phyloP scores from a whole-genome alignment of 2,888 invertebrate species.

The Ferrisia virgata region DNA sequence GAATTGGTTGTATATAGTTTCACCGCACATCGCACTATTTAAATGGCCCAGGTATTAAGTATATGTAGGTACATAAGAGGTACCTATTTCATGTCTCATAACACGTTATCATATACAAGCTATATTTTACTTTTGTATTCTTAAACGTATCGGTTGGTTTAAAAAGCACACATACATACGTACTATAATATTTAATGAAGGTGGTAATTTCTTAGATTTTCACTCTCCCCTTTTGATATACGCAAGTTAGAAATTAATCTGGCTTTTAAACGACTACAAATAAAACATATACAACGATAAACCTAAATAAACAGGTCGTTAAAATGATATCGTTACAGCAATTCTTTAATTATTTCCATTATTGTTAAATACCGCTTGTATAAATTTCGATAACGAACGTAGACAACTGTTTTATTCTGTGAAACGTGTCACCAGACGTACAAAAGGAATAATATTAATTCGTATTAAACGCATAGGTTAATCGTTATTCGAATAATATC shows the following conservation, averaged over 20 bases:
- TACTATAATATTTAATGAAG: too few relatives aligned
- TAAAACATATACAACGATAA: slow-evolving; percentile 42
- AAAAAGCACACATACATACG: neutral
- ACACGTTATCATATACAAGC: neutral
- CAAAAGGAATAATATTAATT: slow-evolving; percentile 35
- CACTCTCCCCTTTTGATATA: neutral
- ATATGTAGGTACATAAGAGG: neutral
- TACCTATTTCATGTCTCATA: too few relatives aligned
- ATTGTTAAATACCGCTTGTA: slow-evolving; percentile 44
- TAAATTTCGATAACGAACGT: slow-evolving; percentile 45
- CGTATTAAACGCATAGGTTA: slow-evolving; percentile 26
- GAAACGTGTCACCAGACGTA: slow-evolving; percentile 42
- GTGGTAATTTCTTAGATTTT: neutral
- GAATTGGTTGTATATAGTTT: neutral
- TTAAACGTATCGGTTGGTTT: neutral
- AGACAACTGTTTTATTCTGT: slow-evolving; percentile 38
- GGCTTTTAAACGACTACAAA: slow-evolving; percentile 4
- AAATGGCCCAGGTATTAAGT: neutral
- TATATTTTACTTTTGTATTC: neutral
- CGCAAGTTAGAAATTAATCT: neutral
- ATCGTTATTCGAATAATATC: slow-evolving; percentile 33
- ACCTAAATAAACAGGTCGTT: slow-evolving; percentile 44
- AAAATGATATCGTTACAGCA: slow-evolving; percentile 42
- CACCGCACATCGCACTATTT: neutral
- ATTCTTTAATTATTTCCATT: slow-evolving; percentile 46